phyloP scores from a whole-genome alignment of 2,113 vertebrate species.

The Rynchops niger region DNA sequence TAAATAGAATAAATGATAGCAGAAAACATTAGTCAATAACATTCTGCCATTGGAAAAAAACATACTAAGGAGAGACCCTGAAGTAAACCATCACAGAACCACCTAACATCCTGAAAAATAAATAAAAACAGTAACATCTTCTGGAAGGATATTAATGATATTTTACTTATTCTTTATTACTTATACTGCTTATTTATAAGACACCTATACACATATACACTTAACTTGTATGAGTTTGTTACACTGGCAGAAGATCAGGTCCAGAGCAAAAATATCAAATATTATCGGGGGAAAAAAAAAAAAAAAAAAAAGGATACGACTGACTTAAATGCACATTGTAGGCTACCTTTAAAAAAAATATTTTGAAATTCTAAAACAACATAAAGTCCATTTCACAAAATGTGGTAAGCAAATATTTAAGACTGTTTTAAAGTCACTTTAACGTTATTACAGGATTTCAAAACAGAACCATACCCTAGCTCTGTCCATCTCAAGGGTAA shows the following conservation, averaged over 20 bases:
- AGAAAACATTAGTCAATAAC: not conserved
- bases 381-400: not conserved
- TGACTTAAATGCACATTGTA: not conserved
- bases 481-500: not conserved
- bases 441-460: not conserved
- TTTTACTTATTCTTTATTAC: not conserved
- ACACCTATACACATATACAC: not conserved
- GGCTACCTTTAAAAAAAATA: not conserved
- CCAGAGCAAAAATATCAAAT: not conserved
- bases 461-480: not conserved
- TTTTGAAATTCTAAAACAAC: not conserved
- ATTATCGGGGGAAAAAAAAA: too few relatives aligned
- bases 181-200: not conserved
- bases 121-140: not conserved
- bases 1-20: not conserved
- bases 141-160: not conserved
- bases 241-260: not conserved
- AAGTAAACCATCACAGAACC: not conserved
- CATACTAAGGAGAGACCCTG: not conserved
- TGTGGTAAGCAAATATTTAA: not conserved
- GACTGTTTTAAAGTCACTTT: not conserved
- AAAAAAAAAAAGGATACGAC: not conserved
- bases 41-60: not conserved
- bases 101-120: not conserved
- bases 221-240: not conserved